A percentile compares a stretch with the other conserved stretches of the same genome.
Evolutionary conservation across 2,113 vertebrate genomes (phyloP).

Genomic region (Eubucco bourcierii): DNA sequence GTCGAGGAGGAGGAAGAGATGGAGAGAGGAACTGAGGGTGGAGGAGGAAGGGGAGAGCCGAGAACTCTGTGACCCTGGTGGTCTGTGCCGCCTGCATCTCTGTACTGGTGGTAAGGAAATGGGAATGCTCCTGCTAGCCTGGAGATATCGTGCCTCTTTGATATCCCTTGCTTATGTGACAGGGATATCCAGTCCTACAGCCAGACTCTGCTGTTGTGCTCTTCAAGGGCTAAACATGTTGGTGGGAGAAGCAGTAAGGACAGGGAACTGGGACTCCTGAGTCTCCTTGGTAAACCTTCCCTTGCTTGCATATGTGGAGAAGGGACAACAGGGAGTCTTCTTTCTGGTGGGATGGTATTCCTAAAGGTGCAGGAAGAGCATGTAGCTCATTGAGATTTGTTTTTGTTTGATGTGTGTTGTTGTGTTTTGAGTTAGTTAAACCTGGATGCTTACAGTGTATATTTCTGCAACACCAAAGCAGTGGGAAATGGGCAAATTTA

Average conservation of each 20-base stretch:
- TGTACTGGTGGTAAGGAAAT: conserved; percentile 77
- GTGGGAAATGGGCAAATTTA: background rate
- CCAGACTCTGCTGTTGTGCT: background rate
- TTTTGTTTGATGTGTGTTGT: background rate
- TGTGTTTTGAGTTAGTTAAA: background rate
- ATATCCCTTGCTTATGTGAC: background rate
- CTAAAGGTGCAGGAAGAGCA: background rate
- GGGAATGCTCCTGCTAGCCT: background rate
- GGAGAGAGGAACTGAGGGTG: conserved; percentile 70
- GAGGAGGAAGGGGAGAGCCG: conserved; percentile 71
- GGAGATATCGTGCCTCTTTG: background rate
- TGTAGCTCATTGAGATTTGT: background rate
- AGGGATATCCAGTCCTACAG: background rate
- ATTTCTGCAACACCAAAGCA: background rate
- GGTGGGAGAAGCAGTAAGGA: background rate
- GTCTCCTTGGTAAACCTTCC: background rate
- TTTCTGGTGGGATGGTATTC: background rate
- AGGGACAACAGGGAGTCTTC: background rate
- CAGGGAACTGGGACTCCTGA: background rate
- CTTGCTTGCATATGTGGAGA: background rate
- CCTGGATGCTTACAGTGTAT: background rate
- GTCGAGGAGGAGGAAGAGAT: conserved; percentile 74
- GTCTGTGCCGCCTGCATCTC: conserved; percentile 76
- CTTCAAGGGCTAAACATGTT: background rate
- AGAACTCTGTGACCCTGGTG: conserved; percentile 67